Percentiles rank a stretch among this genome's conserved stretches.
These are phyloP conservation scores for Corapipo altera DNA, from an alignment of 2,113 vertebrate genomes.

Conservation along the genomic window DNA sequence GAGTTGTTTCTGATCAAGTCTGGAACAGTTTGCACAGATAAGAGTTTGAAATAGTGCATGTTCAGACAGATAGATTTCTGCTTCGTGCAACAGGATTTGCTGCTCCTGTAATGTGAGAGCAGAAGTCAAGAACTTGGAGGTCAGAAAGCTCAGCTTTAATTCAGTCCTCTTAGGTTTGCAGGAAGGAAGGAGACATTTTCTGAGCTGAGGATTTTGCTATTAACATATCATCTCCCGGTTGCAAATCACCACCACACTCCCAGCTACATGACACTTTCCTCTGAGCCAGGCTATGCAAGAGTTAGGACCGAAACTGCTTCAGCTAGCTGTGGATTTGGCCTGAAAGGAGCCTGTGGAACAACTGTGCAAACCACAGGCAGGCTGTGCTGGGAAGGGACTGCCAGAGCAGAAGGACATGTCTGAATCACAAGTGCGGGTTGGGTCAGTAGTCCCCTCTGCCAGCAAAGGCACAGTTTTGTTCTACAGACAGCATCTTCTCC, in stretches of 20 bases:
- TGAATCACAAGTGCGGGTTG: not conserved
- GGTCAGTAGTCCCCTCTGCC: not conserved
- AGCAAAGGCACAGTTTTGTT: not conserved
- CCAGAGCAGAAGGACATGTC: not conserved
- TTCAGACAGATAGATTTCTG: not conserved
- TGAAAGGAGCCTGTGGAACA: not conserved
- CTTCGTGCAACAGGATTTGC: constrained; percentile 14
- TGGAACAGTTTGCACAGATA: not conserved
- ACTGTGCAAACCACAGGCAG: not conserved
- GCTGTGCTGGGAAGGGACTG: not conserved
- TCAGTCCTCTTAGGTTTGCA: not conserved
- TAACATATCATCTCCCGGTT: not conserved
- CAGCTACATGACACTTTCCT: not conserved
- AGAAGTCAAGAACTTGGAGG: not conserved
- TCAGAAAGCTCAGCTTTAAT: constrained; percentile 4
- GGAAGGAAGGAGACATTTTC: not conserved
- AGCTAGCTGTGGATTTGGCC: not conserved
- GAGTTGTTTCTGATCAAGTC: not conserved
- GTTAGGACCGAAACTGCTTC: not conserved
- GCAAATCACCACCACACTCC: not conserved
- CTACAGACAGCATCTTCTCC: not conserved
- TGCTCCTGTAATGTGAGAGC: constrained; percentile 24
- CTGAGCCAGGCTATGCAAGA: not conserved
- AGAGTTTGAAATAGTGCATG: not conserved
- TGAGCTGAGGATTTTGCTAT: not conserved